Conservation (phyloP, 1,140 invertebrate genomes). For the Bombus confusus region DNA sequence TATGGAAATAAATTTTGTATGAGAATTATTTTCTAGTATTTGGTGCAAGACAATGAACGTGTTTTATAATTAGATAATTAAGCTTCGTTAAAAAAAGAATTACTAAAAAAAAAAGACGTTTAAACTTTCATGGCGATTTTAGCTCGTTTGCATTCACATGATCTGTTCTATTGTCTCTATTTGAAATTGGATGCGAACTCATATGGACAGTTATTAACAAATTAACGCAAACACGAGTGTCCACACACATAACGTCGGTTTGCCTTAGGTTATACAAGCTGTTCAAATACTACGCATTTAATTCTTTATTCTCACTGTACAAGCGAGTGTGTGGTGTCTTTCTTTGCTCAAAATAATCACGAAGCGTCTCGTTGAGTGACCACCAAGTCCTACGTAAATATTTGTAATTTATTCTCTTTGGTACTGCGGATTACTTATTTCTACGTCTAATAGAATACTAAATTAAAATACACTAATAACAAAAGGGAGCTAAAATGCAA, state of each 20-base stretch:
- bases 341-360: not conserved
- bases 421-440: not conserved
- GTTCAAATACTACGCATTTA: slow-evolving; percentile 4
- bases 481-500: not conserved
- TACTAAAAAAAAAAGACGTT: not conserved
- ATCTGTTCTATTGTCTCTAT: not conserved
- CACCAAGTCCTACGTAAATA: not conserved
- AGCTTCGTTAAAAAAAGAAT: not conserved
- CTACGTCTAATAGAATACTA: not conserved
- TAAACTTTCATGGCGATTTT: not conserved
- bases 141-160: not conserved
- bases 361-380: not conserved
- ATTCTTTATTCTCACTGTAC: not conserved
- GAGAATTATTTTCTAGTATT: not conserved
- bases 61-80: not conserved
- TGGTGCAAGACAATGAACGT: not conserved
- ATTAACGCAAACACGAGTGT: not conserved
- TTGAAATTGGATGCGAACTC: not conserved
- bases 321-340: not conserved
- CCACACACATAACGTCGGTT: not conserved
- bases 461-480: not conserved
- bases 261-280: not conserved
- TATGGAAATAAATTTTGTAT: not conserved
- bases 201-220: not conserved
- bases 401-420: not conserved